phyloP scores from a whole-genome alignment of 2,113 vertebrate species.

The Aptenodytes patagonicus region DNA sequence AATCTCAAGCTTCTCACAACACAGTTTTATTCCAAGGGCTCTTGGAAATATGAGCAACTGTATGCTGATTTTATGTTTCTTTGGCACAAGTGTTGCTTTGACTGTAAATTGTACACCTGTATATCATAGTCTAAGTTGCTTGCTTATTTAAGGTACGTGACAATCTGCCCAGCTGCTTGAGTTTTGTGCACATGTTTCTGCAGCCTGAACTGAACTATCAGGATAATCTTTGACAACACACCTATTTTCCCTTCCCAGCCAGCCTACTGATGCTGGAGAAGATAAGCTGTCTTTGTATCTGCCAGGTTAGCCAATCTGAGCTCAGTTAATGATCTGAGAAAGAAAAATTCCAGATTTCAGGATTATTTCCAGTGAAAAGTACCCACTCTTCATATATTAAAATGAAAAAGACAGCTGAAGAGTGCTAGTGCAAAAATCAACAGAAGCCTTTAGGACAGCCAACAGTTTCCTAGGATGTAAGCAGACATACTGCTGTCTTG shows the following conservation, averaged over 20 bases:
- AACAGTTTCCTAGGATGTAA: neutral
- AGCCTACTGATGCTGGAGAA: neutral
- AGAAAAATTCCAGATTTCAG: neutral
- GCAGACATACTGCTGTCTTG: neutral
- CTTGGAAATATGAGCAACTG: slow-evolving; percentile 46
- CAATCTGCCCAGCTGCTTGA: neutral
- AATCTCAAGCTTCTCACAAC: neutral
- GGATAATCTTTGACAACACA: neutral
- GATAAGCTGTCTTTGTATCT: neutral
- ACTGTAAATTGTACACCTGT: slow-evolving; percentile 36
- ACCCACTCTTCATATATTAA: neutral
- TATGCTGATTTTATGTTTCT: slow-evolving; percentile 33
- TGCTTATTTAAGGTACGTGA: neutral
- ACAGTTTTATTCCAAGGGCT: slow-evolving; percentile 1
- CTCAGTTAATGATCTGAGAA: neutral
- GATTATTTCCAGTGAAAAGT: neutral
- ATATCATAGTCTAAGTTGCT: neutral
- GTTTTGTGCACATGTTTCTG: neutral
- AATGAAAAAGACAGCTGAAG: neutral
- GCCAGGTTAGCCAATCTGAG: neutral
- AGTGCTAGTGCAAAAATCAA: neutral
- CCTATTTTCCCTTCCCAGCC: neutral
- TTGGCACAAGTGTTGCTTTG: slow-evolving; percentile 22
- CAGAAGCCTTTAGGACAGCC: neutral
- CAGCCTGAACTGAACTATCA: neutral